A percentile compares a stretch with the other conserved stretches of the same genome.
phyloP scores from a whole-genome alignment of 2,113 vertebrate genomes.

The Podarcis muralis region DNA sequence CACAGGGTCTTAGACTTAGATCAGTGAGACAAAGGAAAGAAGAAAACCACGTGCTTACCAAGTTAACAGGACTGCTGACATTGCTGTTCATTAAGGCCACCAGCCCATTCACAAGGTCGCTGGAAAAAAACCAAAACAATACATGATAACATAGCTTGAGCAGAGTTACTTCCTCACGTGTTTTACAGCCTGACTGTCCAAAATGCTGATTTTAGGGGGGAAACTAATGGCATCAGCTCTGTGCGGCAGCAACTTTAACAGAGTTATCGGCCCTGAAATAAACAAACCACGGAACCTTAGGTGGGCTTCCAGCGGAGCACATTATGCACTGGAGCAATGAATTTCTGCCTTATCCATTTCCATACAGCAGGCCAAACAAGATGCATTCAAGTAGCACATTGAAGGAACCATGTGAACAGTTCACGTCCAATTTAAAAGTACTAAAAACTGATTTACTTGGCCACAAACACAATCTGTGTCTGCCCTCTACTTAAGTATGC shows the following conservation, averaged over 20 bases:
- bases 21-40: not conserved
- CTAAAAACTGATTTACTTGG: not conserved
- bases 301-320: not conserved
- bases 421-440: not conserved
- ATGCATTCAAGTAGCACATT: too few relatives aligned
- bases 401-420: not conserved
- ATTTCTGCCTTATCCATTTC: not conserved
- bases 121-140: conserved; percentile 66
- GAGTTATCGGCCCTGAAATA: not conserved
- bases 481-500: too few relatives aligned
- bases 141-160: conserved; percentile 1
- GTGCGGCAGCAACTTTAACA: not conserved
- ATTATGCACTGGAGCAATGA: not conserved
- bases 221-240: not conserved
- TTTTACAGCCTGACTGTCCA: not conserved
- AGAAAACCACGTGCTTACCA: conserved; percentile 82
- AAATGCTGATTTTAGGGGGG: not conserved
- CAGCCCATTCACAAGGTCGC: conserved; percentile 96
- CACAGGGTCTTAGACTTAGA: not conserved
- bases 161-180: not conserved
- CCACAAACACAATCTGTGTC: too few relatives aligned
- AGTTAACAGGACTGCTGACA: conserved; percentile 96
- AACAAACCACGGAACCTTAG: not conserved
- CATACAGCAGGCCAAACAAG: not conserved
- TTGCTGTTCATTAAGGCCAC: conserved; percentile 99